A percentile compares a stretch with the other conserved stretches of the same genome.
phyloP scores from a whole-genome alignment of 2,797 vertebrate species.

The Microtus agrestis region DNA sequence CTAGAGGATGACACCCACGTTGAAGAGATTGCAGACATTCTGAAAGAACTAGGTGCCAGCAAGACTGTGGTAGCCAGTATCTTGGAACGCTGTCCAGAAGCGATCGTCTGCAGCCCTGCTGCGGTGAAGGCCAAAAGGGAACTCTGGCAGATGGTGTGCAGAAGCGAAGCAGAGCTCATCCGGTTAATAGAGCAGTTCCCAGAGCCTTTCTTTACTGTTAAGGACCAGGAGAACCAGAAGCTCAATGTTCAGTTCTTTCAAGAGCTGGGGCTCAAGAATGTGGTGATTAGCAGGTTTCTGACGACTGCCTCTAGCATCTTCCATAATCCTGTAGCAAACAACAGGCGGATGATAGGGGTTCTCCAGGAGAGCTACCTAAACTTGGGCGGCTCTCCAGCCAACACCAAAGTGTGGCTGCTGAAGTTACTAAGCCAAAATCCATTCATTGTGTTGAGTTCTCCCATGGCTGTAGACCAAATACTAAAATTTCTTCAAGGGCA shows the following conservation, averaged over 20 bases:
- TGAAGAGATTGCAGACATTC: slow-evolving; percentile 90
- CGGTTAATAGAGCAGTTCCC: slow-evolving; percentile 95
- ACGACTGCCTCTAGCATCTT: slow-evolving; percentile 93
- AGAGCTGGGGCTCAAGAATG: slow-evolving; percentile 93
- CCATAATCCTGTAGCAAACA: slow-evolving; percentile 91
- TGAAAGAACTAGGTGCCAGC: slow-evolving; percentile 92
- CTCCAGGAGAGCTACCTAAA: slow-evolving; percentile 91
- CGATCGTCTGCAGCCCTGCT: slow-evolving; percentile 91
- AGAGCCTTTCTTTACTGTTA: slow-evolving; percentile 93
- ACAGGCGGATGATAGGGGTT: slow-evolving; percentile 88
- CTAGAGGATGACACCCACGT: slow-evolving; percentile 90
- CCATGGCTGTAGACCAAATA: slow-evolving; percentile 89
- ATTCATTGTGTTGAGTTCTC: slow-evolving; percentile 92
- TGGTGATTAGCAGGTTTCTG: slow-evolving; percentile 94
- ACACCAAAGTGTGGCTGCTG: slow-evolving; percentile 95
- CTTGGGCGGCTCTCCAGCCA: slow-evolving; percentile 92
- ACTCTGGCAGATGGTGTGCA: slow-evolving; percentile 94
- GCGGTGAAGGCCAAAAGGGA: slow-evolving; percentile 90
- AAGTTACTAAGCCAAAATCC: slow-evolving; percentile 97
- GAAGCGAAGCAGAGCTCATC: slow-evolving; percentile 90
- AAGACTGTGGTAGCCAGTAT: slow-evolving; percentile 88
- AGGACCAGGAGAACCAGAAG: slow-evolving; percentile 90
- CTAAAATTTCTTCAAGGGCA: slow-evolving; percentile 91
- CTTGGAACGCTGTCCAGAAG: slow-evolving; percentile 93
- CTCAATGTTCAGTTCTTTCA: slow-evolving; percentile 94